These are phyloP conservation scores for Chironex yamaguchii DNA, from an alignment of 30 jellyfish, hydroid and myxozoan genomes.

Conservation along the genomic window DNA sequence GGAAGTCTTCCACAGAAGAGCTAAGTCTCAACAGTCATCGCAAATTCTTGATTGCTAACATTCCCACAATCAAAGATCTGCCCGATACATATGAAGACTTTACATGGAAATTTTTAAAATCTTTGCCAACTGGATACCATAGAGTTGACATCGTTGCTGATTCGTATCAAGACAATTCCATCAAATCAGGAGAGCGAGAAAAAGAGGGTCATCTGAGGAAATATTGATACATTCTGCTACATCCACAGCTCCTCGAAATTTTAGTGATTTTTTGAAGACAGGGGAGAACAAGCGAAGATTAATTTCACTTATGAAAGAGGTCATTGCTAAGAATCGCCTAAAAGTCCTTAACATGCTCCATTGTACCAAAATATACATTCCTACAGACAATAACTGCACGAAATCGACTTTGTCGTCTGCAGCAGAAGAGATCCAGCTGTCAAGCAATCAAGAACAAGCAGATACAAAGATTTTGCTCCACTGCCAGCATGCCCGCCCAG, in stretches of 20 bases:
- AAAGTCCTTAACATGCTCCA: slow-evolving; percentile 1
- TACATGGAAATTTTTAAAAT: slow-evolving; percentile 5
- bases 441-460: neutral
- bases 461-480: neutral
- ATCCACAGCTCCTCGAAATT: slow-evolving; percentile 46
- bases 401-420: neutral
- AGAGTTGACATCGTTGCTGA: slow-evolving; percentile 54
- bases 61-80: slow-evolving; percentile 41
- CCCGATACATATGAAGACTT: slow-evolving; percentile 51
- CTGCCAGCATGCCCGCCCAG: neutral
- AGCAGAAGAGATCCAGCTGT: neutral
- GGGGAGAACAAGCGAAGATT: slow-evolving; percentile 33
- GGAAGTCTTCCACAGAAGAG: slow-evolving; percentile 13
- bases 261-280: slow-evolving; percentile 35
- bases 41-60: slow-evolving; percentile 32
- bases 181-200: slow-evolving; percentile 25
- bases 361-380: slow-evolving; percentile 5
- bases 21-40: slow-evolving; percentile 10
- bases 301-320: slow-evolving; percentile 6
- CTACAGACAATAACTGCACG: slow-evolving; percentile 1
- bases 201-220: slow-evolving; percentile 41
- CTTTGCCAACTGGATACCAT: slow-evolving; percentile 42
- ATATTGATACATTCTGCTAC: slow-evolving; percentile 45
- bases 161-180: slow-evolving; percentile 30
- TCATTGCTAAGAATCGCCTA: neutral